Evolutionary conservation across 2,888 invertebrate genomes (phyloP).

Genomic region (Leptogaster cylindrica): DNA sequence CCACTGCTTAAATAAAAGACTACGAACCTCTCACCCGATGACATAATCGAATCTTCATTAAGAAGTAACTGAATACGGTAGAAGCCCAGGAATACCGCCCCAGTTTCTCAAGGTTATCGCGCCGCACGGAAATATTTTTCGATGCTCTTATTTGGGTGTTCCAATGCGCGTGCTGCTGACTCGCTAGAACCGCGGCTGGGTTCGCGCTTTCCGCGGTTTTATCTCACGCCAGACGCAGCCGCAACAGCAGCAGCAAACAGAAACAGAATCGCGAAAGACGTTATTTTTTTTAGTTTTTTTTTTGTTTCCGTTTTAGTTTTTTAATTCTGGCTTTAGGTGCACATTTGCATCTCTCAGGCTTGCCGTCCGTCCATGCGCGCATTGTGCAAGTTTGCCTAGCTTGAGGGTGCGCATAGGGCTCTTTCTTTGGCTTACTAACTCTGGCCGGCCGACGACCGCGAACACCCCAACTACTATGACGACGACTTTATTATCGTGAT

Average conservation of each 20-base stretch:
- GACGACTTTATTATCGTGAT: no score
- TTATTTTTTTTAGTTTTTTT: no score
- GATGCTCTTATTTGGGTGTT: conserved; percentile 17
- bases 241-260: neutral
- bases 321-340: conserved; percentile 23
- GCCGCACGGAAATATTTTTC: conserved; percentile 18
- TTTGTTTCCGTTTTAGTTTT: conserved; percentile 22
- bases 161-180: neutral
- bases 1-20: conserved; percentile 19
- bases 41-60: conserved; percentile 41
- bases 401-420: no score
- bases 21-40: conserved; percentile 30
- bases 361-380: conserved; percentile 10
- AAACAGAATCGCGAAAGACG: neutral
- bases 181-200: neutral
- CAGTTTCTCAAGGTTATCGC: conserved; percentile 31
- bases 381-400: no score
- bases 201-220: neutral
- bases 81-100: conserved; percentile 20
- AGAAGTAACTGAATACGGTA: conserved; percentile 26
- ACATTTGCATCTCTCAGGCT: neutral
- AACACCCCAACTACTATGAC: no score
- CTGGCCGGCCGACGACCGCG: no score
- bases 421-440: no score
- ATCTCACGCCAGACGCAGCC: neutral